phyloP scores from a whole-genome alignment of 2,113 vertebrate species.

The Muntiacus muntjak region DNA sequence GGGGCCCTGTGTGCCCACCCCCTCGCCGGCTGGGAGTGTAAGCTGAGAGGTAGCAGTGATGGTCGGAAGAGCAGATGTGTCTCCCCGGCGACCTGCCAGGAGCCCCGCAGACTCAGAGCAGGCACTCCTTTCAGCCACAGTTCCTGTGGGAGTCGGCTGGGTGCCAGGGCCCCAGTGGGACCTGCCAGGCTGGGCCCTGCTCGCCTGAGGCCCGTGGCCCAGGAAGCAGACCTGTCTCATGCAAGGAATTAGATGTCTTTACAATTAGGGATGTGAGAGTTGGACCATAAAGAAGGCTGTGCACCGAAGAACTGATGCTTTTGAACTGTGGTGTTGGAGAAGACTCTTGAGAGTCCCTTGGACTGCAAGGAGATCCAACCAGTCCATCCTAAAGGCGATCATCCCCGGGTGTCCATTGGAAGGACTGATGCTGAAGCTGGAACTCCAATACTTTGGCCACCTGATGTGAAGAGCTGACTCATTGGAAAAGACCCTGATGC shows the following conservation, averaged over 20 bases:
- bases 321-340: neutral
- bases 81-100: rapidly evolving
- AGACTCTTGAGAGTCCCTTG: neutral
- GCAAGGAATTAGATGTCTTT: neutral
- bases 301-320: neutral
- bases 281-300: neutral
- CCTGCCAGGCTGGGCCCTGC: neutral
- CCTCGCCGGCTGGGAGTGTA: rapidly evolving
- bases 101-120: rapidly evolving
- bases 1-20: rapidly evolving
- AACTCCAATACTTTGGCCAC: neutral
- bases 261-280: neutral
- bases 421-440: neutral
- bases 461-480: neutral
- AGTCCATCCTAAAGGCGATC: neutral
- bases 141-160: rapidly evolving
- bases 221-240: neutral
- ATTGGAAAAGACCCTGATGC: neutral
- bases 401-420: neutral
- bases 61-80: no score
- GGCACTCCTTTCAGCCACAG: rapidly evolving
- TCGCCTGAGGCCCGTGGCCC: rapidly evolving
- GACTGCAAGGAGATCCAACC: neutral
- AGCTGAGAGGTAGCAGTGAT: no score
- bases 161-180: rapidly evolving